Conservation (phyloP, 23 tunicate species). For the Styela plicata region DNA sequence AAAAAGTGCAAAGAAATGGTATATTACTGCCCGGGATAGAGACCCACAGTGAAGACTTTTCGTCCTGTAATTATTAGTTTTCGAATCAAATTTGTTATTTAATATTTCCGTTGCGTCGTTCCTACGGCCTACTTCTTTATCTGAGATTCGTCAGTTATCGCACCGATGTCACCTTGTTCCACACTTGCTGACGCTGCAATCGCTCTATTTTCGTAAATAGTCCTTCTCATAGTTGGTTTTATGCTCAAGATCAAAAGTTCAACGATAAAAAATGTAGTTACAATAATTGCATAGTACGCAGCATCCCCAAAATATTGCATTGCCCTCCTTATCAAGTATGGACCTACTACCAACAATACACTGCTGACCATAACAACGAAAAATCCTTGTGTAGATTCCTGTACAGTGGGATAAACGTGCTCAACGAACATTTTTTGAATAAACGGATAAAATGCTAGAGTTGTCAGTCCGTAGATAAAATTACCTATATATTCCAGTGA, state of each 20-base stretch:
- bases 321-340: neutral
- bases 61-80: too few species aligned
- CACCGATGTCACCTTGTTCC: too few species aligned
- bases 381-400: neutral
- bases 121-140: too few species aligned
- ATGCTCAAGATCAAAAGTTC: neutral
- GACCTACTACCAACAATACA: neutral
- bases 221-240: neutral
- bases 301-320: neutral
- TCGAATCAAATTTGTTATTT: too few species aligned
- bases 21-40: too few species aligned
- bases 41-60: too few species aligned
- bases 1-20: too few species aligned
- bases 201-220: neutral
- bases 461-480: neutral
- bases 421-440: neutral
- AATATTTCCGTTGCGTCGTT: too few species aligned
- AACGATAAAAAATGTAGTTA: neutral
- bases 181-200: too few species aligned
- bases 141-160: too few species aligned
- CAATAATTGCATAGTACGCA: neutral
- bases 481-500: neutral
- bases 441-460: neutral
- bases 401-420: neutral
- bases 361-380: neutral